Base-by-base conservation (phyloP, 2,888 invertebrate species). In the Agrilus biguttatus region DNA sequence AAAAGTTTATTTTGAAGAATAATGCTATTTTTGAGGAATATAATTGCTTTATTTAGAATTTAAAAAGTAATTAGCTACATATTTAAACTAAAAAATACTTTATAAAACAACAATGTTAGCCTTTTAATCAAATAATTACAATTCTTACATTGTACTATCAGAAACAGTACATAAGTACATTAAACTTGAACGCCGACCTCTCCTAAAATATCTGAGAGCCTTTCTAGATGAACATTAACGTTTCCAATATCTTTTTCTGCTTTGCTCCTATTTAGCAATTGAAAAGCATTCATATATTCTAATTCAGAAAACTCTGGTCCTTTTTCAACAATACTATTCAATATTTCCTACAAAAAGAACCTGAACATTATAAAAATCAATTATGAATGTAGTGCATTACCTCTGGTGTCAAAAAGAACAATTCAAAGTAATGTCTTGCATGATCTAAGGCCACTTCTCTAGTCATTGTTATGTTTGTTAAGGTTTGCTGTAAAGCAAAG, bases 241-340 rank as follows among this genome's bases (percentile, higher is more conserved):
- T 73, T 71, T 38, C 70, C 69, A 23, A 70, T 62, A 19, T 76
- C 67, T 28, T 71, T 65, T 33, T 69, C 68, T 33, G 63, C 63
- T 32, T 67, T 66, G 36, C 74, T 75, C 61, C 73, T 80, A 56
- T 74, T 85, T 58, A 77, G 83, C 51, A 90, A 73, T 56, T 85
- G 83, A 59, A 91, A 74, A 33, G 89, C 83, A 63, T 87, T 85
- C 61, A 83, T 75, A 62, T 93, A 90, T 63, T 95, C 92, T 55
- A 87, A 69, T 62, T 88, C 85, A 0, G 84, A 82, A 66, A 89
- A 92, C 62, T 86, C 83, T 0, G 88, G 79, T 2, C 93, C 92
- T 54, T 85, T 83, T 63, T 92, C 91, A 38, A 88, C 74, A 10
- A 93, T 80, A 28, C 77, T 74, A 49, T 80, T 80, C 47, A 93